phyloP scores from a whole-genome alignment of 37 sponge, comb jelly and placozoan genomes.

The Aplysina aerophoba region DNA sequence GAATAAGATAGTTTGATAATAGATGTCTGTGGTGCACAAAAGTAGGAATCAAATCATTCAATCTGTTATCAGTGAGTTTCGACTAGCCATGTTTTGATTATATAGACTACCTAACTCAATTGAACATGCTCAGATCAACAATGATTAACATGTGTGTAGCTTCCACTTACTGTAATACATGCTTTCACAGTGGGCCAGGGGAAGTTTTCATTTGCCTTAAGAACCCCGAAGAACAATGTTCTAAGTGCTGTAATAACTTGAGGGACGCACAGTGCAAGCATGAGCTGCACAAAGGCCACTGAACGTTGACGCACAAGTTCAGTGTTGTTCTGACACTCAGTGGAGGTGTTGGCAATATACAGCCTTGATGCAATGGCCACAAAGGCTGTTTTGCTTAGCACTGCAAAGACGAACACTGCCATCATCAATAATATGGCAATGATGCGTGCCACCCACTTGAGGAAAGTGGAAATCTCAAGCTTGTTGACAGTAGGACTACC shows the following conservation, averaged over 20 bases:
- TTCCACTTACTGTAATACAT: constrained; percentile 47
- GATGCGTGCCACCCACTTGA: background rate
- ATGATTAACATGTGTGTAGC: no score
- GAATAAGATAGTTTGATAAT: background rate
- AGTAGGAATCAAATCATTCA: background rate
- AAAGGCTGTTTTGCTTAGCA: background rate
- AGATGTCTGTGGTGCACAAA: no score
- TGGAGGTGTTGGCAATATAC: background rate
- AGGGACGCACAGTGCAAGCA: constrained; percentile 68
- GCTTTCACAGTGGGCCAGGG: constrained; percentile 77
- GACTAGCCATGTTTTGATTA: no score
- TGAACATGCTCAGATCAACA: no score
- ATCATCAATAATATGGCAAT: background rate
- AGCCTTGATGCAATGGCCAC: background rate
- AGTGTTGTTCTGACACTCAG: background rate
- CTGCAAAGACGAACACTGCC: background rate
- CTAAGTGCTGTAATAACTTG: constrained; percentile 55
- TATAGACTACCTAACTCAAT: no score
- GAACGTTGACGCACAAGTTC: background rate
- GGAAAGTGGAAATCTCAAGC: background rate
- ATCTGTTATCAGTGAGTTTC: background rate
- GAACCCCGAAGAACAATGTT: constrained; percentile 54
- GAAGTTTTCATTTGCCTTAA: constrained; percentile 49
- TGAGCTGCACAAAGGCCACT: constrained; percentile 41
- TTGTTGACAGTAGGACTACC: background rate